Percentiles rank a stretch among this genome's conserved stretches.
phyloP scores from a whole-genome alignment of 2,797 vertebrate species.

The Iguana delicatissima region DNA sequence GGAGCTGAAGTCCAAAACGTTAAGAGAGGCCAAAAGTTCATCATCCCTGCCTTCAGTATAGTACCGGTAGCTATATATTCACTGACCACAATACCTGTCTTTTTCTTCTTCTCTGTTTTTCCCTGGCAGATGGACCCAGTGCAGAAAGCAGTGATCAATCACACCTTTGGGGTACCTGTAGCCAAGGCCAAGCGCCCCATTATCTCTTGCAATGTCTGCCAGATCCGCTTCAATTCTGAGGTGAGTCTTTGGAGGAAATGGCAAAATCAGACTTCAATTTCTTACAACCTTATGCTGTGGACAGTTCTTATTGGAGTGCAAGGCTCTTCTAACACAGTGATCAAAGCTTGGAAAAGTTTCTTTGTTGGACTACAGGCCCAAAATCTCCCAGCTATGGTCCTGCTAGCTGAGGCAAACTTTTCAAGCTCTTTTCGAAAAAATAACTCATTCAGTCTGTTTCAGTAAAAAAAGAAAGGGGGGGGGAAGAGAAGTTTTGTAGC shows the following conservation, averaged over 20 bases:
- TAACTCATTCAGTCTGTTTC: too few species aligned
- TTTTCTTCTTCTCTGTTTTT: neutral
- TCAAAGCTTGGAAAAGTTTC: too few species aligned
- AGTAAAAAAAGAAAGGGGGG: too few species aligned
- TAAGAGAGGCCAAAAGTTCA: neutral
- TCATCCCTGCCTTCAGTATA: neutral
- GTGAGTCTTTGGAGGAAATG: conserved; percentile 71
- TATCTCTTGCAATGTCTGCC: conserved; percentile 96
- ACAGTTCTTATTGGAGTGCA: neutral
- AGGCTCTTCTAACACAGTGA: too few species aligned
- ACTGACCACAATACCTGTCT: neutral
- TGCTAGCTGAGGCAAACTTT: too few species aligned
- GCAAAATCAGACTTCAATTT: neutral
- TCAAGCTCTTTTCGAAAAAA: too few species aligned
- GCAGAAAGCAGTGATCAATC: conserved; percentile 92
- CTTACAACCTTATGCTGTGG: neutral
- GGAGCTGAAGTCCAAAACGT: neutral
- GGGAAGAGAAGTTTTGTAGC: too few species aligned
- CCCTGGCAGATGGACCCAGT: conserved; percentile 91
- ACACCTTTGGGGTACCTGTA: conserved; percentile 90
- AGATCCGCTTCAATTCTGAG: conserved; percentile 97
- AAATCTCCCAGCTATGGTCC: too few species aligned
- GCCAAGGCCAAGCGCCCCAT: conserved; percentile 91
- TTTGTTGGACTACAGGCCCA: too few species aligned
- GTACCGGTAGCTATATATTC: neutral